phyloP scores from a whole-genome alignment of 2,113 vertebrate genomes.

The Pituophis catenifer region DNA sequence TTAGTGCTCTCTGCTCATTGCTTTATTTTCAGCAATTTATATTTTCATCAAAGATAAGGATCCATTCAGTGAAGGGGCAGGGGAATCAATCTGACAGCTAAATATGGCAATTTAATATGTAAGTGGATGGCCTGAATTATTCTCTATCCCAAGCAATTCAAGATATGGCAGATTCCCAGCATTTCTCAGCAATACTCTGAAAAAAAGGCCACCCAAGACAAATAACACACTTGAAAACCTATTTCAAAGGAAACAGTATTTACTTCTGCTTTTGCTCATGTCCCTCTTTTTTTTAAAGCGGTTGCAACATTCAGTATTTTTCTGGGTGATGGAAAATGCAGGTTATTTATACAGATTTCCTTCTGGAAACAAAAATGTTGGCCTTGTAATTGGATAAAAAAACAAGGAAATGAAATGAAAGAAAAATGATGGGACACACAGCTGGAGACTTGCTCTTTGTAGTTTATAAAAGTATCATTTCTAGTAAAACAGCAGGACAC shows the following conservation, averaged over 20 bases:
- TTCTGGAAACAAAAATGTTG: constrained; percentile 26
- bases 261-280: constrained; percentile 1
- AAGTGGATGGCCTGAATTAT: neutral
- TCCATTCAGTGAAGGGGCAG: neutral
- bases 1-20: neutral
- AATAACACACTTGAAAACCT: neutral
- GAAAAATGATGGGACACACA: constrained; percentile 14
- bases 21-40: neutral
- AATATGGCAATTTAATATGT: neutral
- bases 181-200: neutral
- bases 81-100: neutral
- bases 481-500: constrained; percentile 14
- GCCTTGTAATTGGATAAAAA: neutral
- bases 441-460: constrained; percentile 33
- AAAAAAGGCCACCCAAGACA: constrained; percentile 8
- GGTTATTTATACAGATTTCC: constrained; percentile 34
- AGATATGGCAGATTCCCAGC: neutral
- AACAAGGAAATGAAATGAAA: neutral
- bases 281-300: too few relatives aligned
- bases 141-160: constrained; percentile 4
- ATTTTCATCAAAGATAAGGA: neutral
- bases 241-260: neutral
- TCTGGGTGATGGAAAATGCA: constrained; percentile 11
- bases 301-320: neutral
- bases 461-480: constrained; percentile 13